phyloP scores from a whole-genome alignment of 2,113 vertebrate genomes.

The Paradisaea rubra region DNA sequence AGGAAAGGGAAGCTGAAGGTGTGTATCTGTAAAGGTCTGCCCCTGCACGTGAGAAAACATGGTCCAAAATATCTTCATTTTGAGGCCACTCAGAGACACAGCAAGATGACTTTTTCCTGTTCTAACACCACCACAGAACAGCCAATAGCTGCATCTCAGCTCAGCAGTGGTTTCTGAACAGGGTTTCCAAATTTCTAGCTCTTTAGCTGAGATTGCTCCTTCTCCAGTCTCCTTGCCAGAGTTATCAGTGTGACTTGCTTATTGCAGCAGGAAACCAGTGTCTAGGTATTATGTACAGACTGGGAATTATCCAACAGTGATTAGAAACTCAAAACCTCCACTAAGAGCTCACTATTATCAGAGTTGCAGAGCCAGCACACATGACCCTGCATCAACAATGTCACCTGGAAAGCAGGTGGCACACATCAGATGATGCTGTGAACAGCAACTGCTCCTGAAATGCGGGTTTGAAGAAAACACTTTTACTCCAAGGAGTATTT shows the following conservation, averaged over 20 bases:
- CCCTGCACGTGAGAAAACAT: rapidly evolving
- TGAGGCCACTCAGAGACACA: not conserved
- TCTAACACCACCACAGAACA: not conserved
- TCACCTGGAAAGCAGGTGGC: not conserved
- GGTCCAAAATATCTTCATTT: rapidly evolving
- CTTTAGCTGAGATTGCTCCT: not conserved
- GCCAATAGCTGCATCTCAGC: not conserved
- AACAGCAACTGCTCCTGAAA: not conserved
- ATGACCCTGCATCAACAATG: rapidly evolving
- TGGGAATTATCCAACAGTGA: not conserved
- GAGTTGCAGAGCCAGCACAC: rapidly evolving
- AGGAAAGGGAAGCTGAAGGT: not conserved
- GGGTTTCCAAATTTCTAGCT: not conserved
- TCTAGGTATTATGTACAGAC: rapidly evolving
- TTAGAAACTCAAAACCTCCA: not conserved
- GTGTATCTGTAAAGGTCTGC: rapidly evolving
- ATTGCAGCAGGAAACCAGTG: rapidly evolving
- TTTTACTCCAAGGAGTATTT: not conserved
- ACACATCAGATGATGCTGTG: rapidly evolving
- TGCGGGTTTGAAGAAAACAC: rapidly evolving
- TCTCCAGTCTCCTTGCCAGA: not conserved
- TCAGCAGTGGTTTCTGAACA: not conserved
- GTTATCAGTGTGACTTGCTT: rapidly evolving
- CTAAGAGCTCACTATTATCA: rapidly evolving
- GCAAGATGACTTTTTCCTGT: not conserved